phyloP scores from a whole-genome alignment of 2,113 vertebrate genomes.

The Murina feae region DNA sequence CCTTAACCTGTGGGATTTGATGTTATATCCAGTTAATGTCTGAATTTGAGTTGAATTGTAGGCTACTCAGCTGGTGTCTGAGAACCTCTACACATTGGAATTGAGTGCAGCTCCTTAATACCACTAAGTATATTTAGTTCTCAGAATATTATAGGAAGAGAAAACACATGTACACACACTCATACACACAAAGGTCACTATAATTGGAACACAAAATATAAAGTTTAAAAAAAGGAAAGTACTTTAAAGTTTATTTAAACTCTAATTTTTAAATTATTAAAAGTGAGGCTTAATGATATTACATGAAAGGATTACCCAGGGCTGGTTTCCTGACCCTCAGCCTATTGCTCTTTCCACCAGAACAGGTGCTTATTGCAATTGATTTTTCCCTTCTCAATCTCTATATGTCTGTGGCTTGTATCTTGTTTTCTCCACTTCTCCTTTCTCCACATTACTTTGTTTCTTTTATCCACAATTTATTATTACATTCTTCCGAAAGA shows the following conservation, averaged over 20 bases:
- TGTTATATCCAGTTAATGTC: not conserved
- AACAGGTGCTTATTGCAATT: not conserved
- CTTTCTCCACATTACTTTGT: not conserved
- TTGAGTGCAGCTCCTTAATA: not conserved
- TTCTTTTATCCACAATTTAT: not conserved
- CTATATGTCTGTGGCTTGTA: not conserved
- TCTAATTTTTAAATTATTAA: not conserved
- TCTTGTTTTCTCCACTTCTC: not conserved
- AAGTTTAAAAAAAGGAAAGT: not conserved
- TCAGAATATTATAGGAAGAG: not conserved
- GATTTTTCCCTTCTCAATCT: not conserved
- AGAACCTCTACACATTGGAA: not conserved
- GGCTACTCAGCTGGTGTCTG: not conserved
- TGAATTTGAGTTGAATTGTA: not conserved
- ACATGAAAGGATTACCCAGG: not conserved
- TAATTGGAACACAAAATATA: not conserved
- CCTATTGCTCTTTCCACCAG: not conserved
- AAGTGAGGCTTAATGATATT: not conserved
- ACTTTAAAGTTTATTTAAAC: not conserved
- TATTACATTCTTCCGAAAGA: not conserved
- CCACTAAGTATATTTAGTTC: not conserved
- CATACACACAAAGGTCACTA: not conserved
- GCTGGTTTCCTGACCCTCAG: not conserved
- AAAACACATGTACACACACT: not conserved
- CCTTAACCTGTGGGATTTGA: not conserved